Percentiles rank a stretch among this genome's conserved stretches.
These are phyloP conservation scores for Dinoponera quadriceps DNA, from an alignment of 1,140 invertebrate genomes.

Conservation along the genomic window DNA sequence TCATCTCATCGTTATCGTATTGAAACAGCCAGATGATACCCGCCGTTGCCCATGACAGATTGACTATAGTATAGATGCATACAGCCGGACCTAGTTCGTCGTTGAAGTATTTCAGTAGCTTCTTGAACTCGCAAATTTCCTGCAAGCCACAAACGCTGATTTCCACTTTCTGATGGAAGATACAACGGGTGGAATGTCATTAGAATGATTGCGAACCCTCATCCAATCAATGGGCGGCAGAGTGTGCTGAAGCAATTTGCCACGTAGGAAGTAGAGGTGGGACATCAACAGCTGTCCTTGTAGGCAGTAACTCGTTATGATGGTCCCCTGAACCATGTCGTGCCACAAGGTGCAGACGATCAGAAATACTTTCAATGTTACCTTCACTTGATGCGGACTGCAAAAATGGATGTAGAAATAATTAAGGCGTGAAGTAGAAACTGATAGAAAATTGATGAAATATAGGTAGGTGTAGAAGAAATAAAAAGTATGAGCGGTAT, in stretches of 20 bases:
- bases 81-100: slow-evolving; percentile 90
- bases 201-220: slow-evolving; percentile 86
- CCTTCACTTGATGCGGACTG: slow-evolving; percentile 85
- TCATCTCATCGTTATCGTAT: slow-evolving; percentile 85
- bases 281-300: slow-evolving; percentile 91
- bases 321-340: slow-evolving; percentile 91
- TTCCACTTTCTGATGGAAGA: neutral
- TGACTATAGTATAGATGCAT: slow-evolving; percentile 91
- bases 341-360: slow-evolving; percentile 90
- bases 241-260: slow-evolving; percentile 90
- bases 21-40: slow-evolving; percentile 89
- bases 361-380: slow-evolving; percentile 87
- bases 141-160: slow-evolving; percentile 76
- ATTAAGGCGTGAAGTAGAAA: no score
- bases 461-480: slow-evolving; percentile 56
- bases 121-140: slow-evolving; percentile 92
- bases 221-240: slow-evolving; percentile 91
- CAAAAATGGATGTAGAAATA: slow-evolving; percentile 61
- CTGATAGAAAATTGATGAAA: no score
- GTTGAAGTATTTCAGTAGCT: slow-evolving; percentile 91
- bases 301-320: slow-evolving; percentile 92
- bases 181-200: neutral
- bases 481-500: slow-evolving; percentile 12
- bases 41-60: slow-evolving; percentile 90
- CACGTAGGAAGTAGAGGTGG: slow-evolving; percentile 89